A percentile compares a stretch with the other conserved stretches of the same genome.
These are phyloP conservation scores for Petrosia ficiformis DNA, from an alignment of 37 sponge, comb jelly and placozoan species.

Conservation along the genomic window DNA sequence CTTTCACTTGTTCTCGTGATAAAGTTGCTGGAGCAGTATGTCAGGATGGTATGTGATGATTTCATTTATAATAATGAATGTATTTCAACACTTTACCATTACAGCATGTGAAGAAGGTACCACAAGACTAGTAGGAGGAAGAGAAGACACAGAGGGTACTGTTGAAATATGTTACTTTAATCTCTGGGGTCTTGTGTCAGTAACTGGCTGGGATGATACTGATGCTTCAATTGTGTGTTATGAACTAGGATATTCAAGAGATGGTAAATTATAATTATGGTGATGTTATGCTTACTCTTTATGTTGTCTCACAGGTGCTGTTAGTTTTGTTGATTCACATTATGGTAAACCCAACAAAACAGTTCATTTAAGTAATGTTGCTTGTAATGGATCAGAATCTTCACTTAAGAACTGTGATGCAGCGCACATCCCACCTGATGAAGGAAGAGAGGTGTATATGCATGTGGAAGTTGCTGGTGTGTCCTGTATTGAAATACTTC, in stretches of 20 bases:
- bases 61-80: not conserved
- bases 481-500: too few relatives aligned
- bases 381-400: not conserved
- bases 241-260: not conserved
- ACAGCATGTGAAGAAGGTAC: not conserved
- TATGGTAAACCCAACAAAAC: constrained; percentile 5
- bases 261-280: not conserved
- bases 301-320: not conserved
- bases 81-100: not conserved
- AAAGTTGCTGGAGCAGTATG: constrained; percentile 13
- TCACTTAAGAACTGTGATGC: not conserved
- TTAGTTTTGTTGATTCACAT: not conserved
- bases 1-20: not conserved
- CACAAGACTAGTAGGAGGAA: not conserved
- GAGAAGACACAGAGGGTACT: not conserved
- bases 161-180: not conserved
- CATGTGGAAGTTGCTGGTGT: not conserved
- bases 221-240: not conserved
- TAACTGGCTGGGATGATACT: not conserved
- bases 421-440: not conserved
- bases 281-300: not conserved
- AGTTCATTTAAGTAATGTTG: not conserved
- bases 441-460: not conserved
- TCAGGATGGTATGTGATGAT: not conserved
- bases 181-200: constrained; percentile 2